Base-by-base conservation (phyloP, 2,113 vertebrate species). In the Uropsilus gracilis region DNA sequence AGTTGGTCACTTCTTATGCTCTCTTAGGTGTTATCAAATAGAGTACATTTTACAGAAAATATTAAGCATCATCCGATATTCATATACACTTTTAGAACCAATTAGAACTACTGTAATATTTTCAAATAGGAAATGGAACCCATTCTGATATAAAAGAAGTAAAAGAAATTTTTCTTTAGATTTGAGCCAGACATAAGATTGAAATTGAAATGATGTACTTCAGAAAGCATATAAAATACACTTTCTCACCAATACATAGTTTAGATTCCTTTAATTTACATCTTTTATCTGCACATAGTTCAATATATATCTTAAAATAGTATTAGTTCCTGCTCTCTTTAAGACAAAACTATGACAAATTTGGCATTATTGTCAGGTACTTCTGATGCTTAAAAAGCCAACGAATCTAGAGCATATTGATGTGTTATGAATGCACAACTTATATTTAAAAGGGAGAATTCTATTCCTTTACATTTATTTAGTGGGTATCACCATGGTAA, bases 401-500 rank as follows among this genome's bases (percentile, higher is more conserved):
- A 61, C 91, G 86, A 94, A 86, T 95, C 63, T 84, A 91, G 63
- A 86, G 30, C 37, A 55, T 78, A 86, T 83, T 92, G 86, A 92
- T 95, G 39, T 83, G 78, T 44, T 95, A 63, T 93, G 84, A 97
- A 97, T 96, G 75, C 75, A 96, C 72, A 94, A 93, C 83, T 97
- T 95, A 88, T 95, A 95, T 86, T 96, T 95, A 94, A 97, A 94
- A 95, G 37, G 61, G 24, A 96, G 7, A 94, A 91, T 80, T 91
- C 89, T 80, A 22, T 95, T 96, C 46, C 89, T 91, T 96, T 95
- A 96, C 86, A 97, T 96, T 96, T 96, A 97, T 94, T 94, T 96
- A 71, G 93, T 86, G 78, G 37, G 2, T 87, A 86, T 96, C 83
- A 91, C 97, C 93, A 96, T 97, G 91, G 94, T 69, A 96, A 96